These are phyloP conservation scores for Chironomus tentans DNA, from an alignment of 2,888 invertebrate species.

Conservation along the genomic window DNA sequence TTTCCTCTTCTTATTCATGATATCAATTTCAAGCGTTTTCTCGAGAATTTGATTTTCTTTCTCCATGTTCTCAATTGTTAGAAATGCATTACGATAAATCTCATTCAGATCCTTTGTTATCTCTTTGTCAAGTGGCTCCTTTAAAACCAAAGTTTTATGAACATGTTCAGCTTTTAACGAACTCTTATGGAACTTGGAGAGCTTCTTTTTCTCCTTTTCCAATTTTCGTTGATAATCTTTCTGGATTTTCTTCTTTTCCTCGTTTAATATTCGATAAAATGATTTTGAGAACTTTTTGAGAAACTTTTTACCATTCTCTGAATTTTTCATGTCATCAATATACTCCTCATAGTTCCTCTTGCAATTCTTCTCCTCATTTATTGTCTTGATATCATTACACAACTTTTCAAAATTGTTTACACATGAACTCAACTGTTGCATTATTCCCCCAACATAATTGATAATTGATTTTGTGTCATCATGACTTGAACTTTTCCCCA, in stretches of 20 bases:
- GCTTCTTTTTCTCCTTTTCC: not conserved
- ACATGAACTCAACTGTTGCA: slow-evolving; percentile 34
- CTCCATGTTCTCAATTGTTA: slow-evolving; percentile 10
- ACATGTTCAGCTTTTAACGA: not conserved
- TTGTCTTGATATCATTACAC: slow-evolving; percentile 19
- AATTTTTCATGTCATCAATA: slow-evolving; percentile 38
- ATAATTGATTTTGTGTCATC: slow-evolving; percentile 29
- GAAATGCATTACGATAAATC: not conserved
- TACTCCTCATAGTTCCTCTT: slow-evolving; percentile 37
- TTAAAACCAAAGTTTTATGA: too few relatives aligned
- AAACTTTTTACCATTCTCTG: slow-evolving; percentile 36
- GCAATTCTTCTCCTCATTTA: not conserved
- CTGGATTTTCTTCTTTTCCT: slow-evolving; percentile 5
- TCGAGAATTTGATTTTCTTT: slow-evolving; percentile 7
- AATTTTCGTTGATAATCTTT: slow-evolving; percentile 6
- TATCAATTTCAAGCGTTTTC: slow-evolving; percentile 9
- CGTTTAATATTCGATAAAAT: not conserved
- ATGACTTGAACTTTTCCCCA: not conserved
- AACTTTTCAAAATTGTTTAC: slow-evolving; percentile 33
- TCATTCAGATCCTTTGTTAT: slow-evolving; percentile 17
- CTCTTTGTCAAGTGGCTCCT: not conserved
- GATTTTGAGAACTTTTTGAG: slow-evolving; percentile 32
- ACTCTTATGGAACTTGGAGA: not conserved
- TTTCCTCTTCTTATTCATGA: not conserved
- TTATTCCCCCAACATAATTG: slow-evolving; percentile 32